Evolutionary conservation across 2,797 vertebrate species (phyloP).

Genomic region (Myiotriccus ornatus): DNA sequence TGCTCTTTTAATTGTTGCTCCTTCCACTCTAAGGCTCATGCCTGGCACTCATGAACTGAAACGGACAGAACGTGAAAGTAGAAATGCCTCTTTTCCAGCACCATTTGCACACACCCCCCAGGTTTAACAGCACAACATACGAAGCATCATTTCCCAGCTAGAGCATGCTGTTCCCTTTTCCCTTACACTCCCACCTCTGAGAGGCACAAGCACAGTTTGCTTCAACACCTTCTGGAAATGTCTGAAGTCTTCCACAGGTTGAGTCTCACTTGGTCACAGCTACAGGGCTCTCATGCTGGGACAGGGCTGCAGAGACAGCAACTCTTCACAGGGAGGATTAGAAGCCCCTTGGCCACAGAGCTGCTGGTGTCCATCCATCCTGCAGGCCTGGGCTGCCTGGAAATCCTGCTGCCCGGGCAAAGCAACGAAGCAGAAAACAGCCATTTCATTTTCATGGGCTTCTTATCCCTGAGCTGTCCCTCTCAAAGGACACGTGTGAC

Average conservation of each 20-base stretch:
- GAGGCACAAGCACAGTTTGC: neutral
- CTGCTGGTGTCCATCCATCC: neutral
- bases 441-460: neutral
- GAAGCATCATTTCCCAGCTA: neutral
- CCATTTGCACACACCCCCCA: fast-evolving
- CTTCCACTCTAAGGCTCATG: neutral
- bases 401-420: neutral
- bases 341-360: neutral
- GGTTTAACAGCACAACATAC: neutral
- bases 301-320: neutral
- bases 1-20: neutral
- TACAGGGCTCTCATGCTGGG: fast-evolving
- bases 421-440: neutral
- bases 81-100: neutral
- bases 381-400: neutral
- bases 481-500: neutral
- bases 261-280: neutral
- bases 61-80: neutral
- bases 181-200: neutral
- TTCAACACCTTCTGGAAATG: neutral
- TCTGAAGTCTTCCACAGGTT: neutral
- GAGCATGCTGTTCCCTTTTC: neutral
- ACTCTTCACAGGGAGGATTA: fast-evolving
- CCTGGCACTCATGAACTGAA: neutral
- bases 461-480: neutral